A percentile compares a stretch with the other conserved stretches of the same genome.
These are phyloP conservation scores for Ormyrus rosae DNA, from an alignment of 2,888 invertebrate genomes.

Conservation along the genomic window DNA sequence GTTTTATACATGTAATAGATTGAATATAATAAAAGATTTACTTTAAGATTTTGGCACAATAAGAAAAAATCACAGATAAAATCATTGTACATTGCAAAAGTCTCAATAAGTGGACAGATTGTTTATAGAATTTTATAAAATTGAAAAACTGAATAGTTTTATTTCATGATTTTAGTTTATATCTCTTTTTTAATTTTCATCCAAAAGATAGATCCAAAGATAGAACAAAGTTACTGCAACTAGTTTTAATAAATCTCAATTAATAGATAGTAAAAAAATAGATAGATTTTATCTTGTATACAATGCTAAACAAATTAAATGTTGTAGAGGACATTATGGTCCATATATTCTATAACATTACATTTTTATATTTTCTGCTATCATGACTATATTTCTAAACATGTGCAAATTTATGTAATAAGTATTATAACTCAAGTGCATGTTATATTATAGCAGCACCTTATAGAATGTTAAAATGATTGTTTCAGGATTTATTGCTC, in stretches of 20 bases:
- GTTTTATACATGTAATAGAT: conserved; percentile 49
- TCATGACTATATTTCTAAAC: neutral
- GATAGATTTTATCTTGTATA: conserved; percentile 20
- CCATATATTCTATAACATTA: neutral
- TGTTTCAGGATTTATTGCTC: conserved; percentile 2
- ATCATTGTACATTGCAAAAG: conserved; percentile 73
- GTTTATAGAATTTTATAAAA: conserved; percentile 13
- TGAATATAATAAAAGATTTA: conserved; percentile 47
- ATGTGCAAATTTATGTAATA: conserved; percentile 4
- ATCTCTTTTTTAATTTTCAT: neutral
- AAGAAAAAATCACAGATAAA: conserved; percentile 74
- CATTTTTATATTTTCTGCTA: neutral
- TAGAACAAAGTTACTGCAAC: neutral
- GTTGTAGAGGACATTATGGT: neutral
- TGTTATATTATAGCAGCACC: conserved; percentile 12
- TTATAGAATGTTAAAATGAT: conserved; percentile 7
- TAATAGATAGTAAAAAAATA: conserved; percentile 21
- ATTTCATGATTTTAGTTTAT: neutral
- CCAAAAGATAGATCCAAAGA: neutral
- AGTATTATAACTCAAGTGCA: conserved; percentile 5
- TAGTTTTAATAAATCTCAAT: conserved; percentile 5
- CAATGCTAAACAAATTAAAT: conserved; percentile 1
- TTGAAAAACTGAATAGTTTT: neutral
- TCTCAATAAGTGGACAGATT: conserved; percentile 38
- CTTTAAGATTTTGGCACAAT: conserved; percentile 71